These are phyloP conservation scores for Eptesicus fuscus DNA, from an alignment of 2,113 vertebrate genomes.

Conservation along the genomic window DNA sequence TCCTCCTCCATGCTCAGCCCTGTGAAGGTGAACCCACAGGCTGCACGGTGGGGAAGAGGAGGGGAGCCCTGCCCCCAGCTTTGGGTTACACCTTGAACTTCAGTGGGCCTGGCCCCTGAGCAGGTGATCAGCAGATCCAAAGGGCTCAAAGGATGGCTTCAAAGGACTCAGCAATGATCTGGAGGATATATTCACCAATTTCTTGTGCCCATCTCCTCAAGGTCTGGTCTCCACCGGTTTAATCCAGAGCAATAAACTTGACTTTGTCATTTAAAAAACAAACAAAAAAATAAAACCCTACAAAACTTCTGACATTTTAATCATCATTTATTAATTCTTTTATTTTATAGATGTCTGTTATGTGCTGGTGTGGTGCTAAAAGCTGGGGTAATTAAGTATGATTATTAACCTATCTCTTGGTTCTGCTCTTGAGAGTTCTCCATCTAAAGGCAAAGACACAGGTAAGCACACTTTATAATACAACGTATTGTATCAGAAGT, in stretches of 20 bases:
- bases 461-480: background rate
- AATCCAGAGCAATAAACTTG: background rate
- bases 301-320: background rate
- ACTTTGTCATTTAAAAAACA: background rate
- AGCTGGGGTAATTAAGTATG: background rate
- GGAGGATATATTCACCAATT: rapidly evolving
- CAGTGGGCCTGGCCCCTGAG: background rate
- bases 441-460: background rate
- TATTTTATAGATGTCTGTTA: background rate
- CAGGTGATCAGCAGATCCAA: background rate
- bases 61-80: background rate
- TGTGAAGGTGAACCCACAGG: background rate
- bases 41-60: background rate
- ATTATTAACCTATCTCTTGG: background rate
- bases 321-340: background rate
- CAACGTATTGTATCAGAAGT: background rate
- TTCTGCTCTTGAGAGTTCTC: background rate
- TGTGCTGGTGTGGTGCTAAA: background rate
- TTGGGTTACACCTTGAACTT: background rate
- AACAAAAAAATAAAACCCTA: background rate
- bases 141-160: no score
- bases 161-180: background rate
- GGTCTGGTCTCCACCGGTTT: background rate
- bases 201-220: no score
- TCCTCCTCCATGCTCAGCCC: background rate